Conservation (phyloP, 2,113 vertebrate species). For the Epinephelus lanceolatus region DNA sequence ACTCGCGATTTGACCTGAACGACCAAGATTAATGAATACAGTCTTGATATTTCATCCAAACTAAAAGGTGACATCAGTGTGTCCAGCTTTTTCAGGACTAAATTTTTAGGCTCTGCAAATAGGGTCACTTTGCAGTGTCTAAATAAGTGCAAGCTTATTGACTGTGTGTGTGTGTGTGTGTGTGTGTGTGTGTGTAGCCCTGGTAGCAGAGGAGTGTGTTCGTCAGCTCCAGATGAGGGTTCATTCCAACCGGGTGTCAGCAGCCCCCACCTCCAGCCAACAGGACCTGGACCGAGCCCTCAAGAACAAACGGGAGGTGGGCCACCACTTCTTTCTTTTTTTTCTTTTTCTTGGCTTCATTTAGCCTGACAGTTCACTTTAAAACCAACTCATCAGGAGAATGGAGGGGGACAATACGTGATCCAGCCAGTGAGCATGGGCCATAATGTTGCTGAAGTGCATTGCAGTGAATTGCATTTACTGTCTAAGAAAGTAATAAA, state of each 20-base stretch:
- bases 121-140: not conserved
- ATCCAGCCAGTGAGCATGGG: constrained; percentile 13
- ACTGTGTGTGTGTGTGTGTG: constrained; percentile 12
- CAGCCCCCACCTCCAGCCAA: constrained; percentile 92
- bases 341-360: constrained; percentile 7
- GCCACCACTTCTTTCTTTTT: not conserved
- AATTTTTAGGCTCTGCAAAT: not conserved
- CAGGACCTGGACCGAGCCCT: constrained; percentile 93
- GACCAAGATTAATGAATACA: not conserved
- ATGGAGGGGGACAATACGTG: not conserved
- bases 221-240: constrained; percentile 96
- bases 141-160: not conserved
- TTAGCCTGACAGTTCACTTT: constrained; percentile 3
- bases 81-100: not conserved
- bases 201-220: constrained; percentile 95
- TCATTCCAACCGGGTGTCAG: constrained; percentile 91
- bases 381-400: constrained; percentile 39
- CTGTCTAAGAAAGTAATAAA: constrained; percentile 51
- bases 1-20: not conserved
- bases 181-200: constrained; percentile 78
- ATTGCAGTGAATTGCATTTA: constrained; percentile 19
- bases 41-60: not conserved
- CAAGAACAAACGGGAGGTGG: constrained; percentile 86
- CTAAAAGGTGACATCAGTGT: not conserved
- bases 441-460: constrained; percentile 39